Base-by-base conservation (phyloP, 2,888 invertebrate species). In the Anagyrus pseudococci region DNA sequence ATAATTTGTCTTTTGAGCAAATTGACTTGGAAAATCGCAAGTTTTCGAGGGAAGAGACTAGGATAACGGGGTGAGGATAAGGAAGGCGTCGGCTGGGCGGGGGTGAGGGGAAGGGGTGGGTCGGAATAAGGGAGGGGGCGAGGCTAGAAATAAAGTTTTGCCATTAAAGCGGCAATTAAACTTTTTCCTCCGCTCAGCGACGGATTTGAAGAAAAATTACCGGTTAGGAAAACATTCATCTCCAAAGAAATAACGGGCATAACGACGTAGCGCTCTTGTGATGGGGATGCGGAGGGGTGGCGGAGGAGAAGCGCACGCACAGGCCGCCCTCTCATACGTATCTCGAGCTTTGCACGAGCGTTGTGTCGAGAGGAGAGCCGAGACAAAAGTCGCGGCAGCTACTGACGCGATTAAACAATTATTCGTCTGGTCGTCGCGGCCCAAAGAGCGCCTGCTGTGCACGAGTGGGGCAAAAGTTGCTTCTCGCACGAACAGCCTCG, bases 111-210 rank as follows among this genome's bases (percentile, higher is more conserved):
- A n/a, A n/a, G n/a, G n/a, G n/a, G n/a, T n/a, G n/a, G n/a, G n/a
- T n/a, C n/a, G n/a, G n/a, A n/a, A n/a, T n/a, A n/a, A n/a, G n/a
- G n/a, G n/a, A n/a, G n/a, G n/a, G n/a, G n/a, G n/a, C n/a, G n/a
- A n/a, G n/a, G n/a, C n/a, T n/a, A n/a, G n/a, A n/a, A 49, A 57
- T 58, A 53, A 64, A 64, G 55, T 64, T 64, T 64, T 22, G 49
- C 43, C 57, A 60, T 64, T 64, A 64, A 60, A 64, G 43, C 40
- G 60, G 60, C 60, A 60, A 64, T 64, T 59, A 60, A 64, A 64
- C 60, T 64, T 64, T 64, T 64, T 64, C 60, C 52, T 10, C 44
- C n/a, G 15, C 41, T n/a, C n/a, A n/a, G n/a, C n/a, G n/a, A n/a
- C n/a, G n/a, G n/a, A n/a, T n/a, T n/a, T n/a, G n/a, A 56, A 56